These are phyloP conservation scores for Drosophila cognata DNA, from an alignment of 2,888 invertebrate species.

Conservation along the genomic window DNA sequence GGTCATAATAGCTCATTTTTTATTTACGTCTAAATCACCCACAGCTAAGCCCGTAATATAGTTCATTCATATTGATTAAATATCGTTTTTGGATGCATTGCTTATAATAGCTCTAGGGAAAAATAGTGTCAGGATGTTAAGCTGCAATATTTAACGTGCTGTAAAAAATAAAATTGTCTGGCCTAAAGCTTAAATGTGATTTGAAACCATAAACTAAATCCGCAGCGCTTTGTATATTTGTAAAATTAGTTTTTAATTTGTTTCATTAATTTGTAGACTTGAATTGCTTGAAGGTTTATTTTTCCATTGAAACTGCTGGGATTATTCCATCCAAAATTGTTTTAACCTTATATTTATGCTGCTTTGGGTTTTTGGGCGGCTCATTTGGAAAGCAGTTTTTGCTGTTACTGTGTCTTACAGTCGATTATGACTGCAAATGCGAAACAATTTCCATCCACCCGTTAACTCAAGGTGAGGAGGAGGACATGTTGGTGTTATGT, in stretches of 20 bases:
- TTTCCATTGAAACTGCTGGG: background rate
- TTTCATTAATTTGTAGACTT: background rate
- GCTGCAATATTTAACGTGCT: background rate
- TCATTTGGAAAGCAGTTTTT: constrained; percentile 34
- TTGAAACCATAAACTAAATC: background rate
- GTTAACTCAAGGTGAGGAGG: background rate
- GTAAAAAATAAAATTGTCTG: background rate
- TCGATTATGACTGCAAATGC: constrained; percentile 62
- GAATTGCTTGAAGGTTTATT: background rate
- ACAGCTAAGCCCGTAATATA: background rate
- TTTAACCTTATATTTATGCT: background rate
- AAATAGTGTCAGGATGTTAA: background rate
- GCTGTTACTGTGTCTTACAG: constrained; percentile 33
- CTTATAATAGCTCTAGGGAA: background rate
- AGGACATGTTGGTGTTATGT: background rate
- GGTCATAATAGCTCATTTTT: background rate
- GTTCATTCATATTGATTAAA: background rate
- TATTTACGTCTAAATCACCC: background rate
- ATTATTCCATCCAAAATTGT: background rate
- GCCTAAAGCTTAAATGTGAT: background rate
- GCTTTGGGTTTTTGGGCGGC: constrained; percentile 8
- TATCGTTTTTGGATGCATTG: background rate
- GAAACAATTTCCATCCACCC: constrained; percentile 41
- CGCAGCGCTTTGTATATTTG: background rate
- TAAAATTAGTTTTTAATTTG: background rate